phyloP scores from a whole-genome alignment of 1,140 invertebrate species.

The Wasmannia auropunctata region DNA sequence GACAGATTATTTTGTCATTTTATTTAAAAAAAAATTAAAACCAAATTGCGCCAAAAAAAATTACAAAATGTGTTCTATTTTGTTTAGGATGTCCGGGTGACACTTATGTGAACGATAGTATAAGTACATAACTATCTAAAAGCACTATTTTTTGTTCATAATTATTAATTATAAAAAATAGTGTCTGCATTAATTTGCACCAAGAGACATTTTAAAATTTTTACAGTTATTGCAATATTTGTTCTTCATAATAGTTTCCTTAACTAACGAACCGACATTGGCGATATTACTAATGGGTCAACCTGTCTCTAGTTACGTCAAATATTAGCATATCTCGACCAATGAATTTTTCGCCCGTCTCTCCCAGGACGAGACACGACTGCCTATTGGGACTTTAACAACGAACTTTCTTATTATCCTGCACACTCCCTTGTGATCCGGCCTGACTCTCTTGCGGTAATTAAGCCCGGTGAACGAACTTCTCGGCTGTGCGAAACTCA shows the following conservation, averaged over 20 bases:
- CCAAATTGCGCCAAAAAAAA: too few relatives aligned
- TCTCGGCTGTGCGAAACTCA: background rate
- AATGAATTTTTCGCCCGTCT: conserved; percentile 49
- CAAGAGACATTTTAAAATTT: background rate
- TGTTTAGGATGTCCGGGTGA: too few relatives aligned
- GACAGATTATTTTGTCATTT: too few relatives aligned
- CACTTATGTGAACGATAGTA: too few relatives aligned
- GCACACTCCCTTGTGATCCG: conserved; percentile 28
- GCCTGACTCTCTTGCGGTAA: conserved; percentile 31
- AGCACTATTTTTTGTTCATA: background rate
- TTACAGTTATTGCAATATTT: conserved; percentile 16
- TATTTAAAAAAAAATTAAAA: too few relatives aligned
- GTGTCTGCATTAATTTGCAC: conserved; percentile 2
- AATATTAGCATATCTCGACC: conserved; percentile 64
- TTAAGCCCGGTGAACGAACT: conserved; percentile 40
- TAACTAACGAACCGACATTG: conserved; percentile 65
- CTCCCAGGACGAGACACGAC: conserved; percentile 9
- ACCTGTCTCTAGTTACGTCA: conserved; percentile 48
- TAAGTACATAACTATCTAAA: background rate
- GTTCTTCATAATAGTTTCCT: conserved; percentile 43
- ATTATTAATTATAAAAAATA: background rate
- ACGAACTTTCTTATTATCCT: conserved; percentile 50
- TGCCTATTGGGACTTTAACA: conserved; percentile 24
- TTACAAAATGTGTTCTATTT: too few relatives aligned
- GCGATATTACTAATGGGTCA: conserved; percentile 41